A percentile compares a stretch with the other conserved stretches of the same genome.
These are phyloP conservation scores for Drosophila sucinea DNA, from an alignment of 1,140 invertebrate species.

Conservation along the genomic window DNA sequence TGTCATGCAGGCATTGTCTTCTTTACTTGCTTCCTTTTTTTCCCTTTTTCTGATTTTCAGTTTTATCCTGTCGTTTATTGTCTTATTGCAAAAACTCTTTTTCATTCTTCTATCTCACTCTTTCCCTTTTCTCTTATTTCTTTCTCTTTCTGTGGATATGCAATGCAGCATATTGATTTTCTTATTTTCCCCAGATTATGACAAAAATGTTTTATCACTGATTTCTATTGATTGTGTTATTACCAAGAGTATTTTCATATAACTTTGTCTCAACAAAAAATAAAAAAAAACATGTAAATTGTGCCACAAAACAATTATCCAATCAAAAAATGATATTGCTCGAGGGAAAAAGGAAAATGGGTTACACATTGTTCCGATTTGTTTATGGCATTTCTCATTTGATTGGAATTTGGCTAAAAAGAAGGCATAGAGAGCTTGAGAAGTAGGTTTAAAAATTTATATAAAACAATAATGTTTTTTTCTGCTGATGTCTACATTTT, in stretches of 20 bases:
- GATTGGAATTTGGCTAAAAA: not conserved
- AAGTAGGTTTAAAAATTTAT: no score
- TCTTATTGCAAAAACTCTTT: constrained; percentile 48
- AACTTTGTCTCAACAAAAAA: not conserved
- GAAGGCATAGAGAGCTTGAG: not conserved
- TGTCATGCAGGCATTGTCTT: constrained; percentile 60
- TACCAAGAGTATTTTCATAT: constrained; percentile 19
- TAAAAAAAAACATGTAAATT: constrained; percentile 8
- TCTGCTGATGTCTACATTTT: no score
- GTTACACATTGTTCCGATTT: not conserved
- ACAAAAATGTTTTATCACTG: constrained; percentile 42
- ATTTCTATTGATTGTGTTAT: constrained; percentile 51
- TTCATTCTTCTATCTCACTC: constrained; percentile 7
- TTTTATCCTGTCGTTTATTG: constrained; percentile 33
- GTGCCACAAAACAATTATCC: constrained; percentile 23
- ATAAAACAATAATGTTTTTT: not conserved
- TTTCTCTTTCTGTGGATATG: constrained; percentile 28
- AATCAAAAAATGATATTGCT: not conserved
- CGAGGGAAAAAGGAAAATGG: not conserved
- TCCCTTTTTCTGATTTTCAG: constrained; percentile 32
- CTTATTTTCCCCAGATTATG: constrained; percentile 52
- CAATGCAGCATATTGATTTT: constrained; percentile 75
- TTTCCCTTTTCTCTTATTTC: not conserved
- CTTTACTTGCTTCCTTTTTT: constrained; percentile 16
- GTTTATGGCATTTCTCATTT: not conserved